These are phyloP conservation scores for Myotis brandtii DNA, from an alignment of 2,113 vertebrate species.

Conservation along the genomic window DNA sequence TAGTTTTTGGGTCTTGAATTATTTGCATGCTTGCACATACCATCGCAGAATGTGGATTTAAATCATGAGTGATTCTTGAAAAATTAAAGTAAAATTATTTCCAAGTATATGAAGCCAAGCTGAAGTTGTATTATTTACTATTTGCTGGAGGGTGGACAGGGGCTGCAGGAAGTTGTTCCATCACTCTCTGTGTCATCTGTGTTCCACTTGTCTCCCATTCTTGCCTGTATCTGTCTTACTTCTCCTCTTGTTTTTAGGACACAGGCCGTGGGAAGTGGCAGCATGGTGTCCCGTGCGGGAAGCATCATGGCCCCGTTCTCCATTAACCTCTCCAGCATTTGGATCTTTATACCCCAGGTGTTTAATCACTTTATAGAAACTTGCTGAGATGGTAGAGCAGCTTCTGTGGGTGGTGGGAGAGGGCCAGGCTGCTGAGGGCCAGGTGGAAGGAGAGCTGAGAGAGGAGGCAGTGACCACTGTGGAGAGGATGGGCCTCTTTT, in stretches of 20 bases:
- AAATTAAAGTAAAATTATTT: not conserved
- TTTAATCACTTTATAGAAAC: not conserved
- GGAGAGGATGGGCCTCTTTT: not conserved
- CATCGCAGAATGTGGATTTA: not conserved
- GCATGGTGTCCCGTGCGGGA: conserved; percentile 93
- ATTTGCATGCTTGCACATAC: not conserved
- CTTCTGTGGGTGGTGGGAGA: not conserved
- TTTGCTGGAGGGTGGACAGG: not conserved
- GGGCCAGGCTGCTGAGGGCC: rapidly evolving
- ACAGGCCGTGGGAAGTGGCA: conserved; percentile 94
- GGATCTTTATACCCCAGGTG: conserved; percentile 94
- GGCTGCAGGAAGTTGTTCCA: rapidly evolving
- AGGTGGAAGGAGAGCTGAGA: no score
- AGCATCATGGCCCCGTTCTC: conserved; percentile 93
- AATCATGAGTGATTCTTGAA: not conserved
- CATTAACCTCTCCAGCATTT: conserved; percentile 90
- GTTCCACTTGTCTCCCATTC: not conserved
- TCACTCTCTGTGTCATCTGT: not conserved
- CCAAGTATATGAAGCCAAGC: not conserved
- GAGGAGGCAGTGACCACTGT: no score
- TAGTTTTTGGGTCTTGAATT: not conserved
- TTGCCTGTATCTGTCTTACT: not conserved
- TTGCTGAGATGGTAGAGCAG: not conserved
- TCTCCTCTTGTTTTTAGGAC: conserved; percentile 84
- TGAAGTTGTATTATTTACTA: not conserved